Conservation (phyloP, 1,140 invertebrate genomes). For the Zaprionus capensis region DNA sequence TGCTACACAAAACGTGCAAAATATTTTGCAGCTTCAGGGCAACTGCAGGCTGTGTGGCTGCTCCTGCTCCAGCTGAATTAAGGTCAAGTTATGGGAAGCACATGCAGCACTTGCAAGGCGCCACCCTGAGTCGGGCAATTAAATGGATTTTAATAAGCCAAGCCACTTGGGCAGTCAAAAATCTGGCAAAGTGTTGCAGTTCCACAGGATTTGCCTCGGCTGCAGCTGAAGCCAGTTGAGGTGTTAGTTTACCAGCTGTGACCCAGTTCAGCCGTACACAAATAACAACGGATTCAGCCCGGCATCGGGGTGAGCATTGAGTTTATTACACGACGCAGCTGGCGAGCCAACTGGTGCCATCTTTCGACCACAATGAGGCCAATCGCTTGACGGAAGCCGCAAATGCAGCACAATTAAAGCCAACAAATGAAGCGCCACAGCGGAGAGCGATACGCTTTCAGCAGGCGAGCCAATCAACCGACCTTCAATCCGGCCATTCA, state of each 20-base stretch:
- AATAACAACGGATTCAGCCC: too few relatives aligned
- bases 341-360: slow-evolving; percentile 9
- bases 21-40: slow-evolving; percentile 40
- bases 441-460: slow-evolving; percentile 33
- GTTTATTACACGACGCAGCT: slow-evolving; percentile 40
- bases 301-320: slow-evolving; percentile 3
- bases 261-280: slow-evolving; percentile 26
- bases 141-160: slow-evolving; percentile 77
- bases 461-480: slow-evolving; percentile 62
- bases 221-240: neutral
- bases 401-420: slow-evolving; percentile 69
- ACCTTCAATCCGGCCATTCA: slow-evolving; percentile 9
- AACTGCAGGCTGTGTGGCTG: neutral
- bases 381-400: slow-evolving; percentile 51
- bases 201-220: slow-evolving; percentile 7
- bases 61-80: slow-evolving; percentile 54
- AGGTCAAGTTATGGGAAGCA: slow-evolving; percentile 59
- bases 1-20: slow-evolving; percentile 53
- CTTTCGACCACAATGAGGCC: slow-evolving; percentile 68
- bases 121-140: slow-evolving; percentile 54
- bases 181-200: slow-evolving; percentile 65
- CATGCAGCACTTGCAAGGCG: slow-evolving; percentile 58
- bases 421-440: slow-evolving; percentile 61
- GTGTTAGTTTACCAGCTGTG: slow-evolving; percentile 11
- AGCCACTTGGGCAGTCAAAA: slow-evolving; percentile 72